A percentile compares a stretch with the other conserved stretches of the same genome.
These are phyloP conservation scores for Prionace glauca DNA, from an alignment of 2,797 vertebrate species.

Conservation along the genomic window DNA sequence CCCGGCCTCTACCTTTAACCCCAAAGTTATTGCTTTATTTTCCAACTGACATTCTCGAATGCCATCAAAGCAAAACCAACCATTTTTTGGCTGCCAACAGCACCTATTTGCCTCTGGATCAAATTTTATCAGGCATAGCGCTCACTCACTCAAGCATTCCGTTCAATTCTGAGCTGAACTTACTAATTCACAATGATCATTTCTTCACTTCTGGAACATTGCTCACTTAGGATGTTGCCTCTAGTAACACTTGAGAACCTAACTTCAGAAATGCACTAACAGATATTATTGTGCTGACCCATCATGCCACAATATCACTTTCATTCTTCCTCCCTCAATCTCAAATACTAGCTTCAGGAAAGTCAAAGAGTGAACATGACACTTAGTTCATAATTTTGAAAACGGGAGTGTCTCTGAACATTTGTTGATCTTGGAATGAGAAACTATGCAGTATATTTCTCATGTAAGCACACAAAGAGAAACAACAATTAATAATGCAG, in stretches of 20 bases:
- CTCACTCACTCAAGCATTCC: not conserved
- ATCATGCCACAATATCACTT: not conserved
- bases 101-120: not conserved
- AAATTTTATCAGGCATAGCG: not conserved
- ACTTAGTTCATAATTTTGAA: not conserved
- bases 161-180: not conserved
- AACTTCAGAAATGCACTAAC: not conserved
- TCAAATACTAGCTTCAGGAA: not conserved
- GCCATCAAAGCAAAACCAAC: not conserved
- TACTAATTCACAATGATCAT: not conserved
- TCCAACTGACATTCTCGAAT: not conserved
- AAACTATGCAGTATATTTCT: not conserved
- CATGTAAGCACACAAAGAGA: not conserved
- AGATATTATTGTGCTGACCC: not conserved
- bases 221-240: not conserved
- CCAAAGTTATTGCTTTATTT: not conserved
- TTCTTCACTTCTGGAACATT: not conserved
- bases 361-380: not conserved
- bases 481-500: not conserved
- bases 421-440: not conserved
- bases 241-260: not conserved
- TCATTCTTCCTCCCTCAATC: not conserved
- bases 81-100: not conserved
- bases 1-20: not conserved
- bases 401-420: not conserved